Evolutionary conservation across 2,888 invertebrate genomes (phyloP), one percentile per base, ranked within the genome.

Genomic region (Euproctis similis): DNA sequence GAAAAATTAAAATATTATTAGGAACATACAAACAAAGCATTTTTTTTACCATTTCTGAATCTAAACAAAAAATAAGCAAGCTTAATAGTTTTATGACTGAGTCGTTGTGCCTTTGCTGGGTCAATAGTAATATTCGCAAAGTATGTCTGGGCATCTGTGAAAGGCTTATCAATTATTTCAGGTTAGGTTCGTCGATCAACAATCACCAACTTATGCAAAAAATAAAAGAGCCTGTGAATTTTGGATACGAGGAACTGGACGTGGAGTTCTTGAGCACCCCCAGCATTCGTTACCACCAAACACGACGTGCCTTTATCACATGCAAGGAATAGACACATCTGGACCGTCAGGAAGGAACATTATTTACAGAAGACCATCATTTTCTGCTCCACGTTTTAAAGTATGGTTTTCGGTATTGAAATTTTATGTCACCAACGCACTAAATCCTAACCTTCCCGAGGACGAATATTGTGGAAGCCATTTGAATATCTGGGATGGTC

Each of bases 321-420:
- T 96, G 60, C 85, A 85, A 58, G 89, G 88, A 18, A 87, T 88
- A 53, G 89, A 88, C 64, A 86, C 88, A 10, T 82, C 87, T 1
- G 85, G 88, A 8, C 88, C 88, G 0, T 86, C 87, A 26, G 80
- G 88, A 10, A 81, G 88, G 25, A 76, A 77, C 53, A 78, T 85
- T 42, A 74, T 82, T 50, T 84, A 86, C 87, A 72, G 72, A 73
- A 77, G 76, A 73, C 78, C 72, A 48, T 86, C 60, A 80, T 87
- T 87, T 81, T 72, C 90, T 72, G 65, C 88, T 69, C 88, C 91
- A 2, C 86, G 93, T 41, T 94, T 92, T 61, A 87, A 91, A 45
- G 93, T 95, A 4, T 95, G 95, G 95, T 86, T 95, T 46, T 93
- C 94, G 4, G 90, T 95, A 51, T 85, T 94, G 46, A 95, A 94